Base-by-base conservation (phyloP, 2,113 vertebrate genomes). In the Charina bottae region DNA sequence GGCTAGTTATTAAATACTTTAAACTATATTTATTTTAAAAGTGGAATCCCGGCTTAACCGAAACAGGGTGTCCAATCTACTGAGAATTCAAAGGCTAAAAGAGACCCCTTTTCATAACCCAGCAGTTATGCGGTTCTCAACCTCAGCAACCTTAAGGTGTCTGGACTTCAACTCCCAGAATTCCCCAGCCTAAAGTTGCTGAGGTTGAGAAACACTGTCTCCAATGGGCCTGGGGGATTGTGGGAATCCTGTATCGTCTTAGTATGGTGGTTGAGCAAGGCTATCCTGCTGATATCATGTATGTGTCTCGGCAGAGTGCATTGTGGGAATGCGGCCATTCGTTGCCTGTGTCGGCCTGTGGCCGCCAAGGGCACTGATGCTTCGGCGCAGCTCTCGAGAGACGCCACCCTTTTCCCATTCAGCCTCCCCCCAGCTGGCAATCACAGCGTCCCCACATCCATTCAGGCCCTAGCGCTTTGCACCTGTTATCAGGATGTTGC, bases 401-500 rank as follows among this genome's bases (percentile, higher is more conserved):
- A 21, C 2, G n/a, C 2, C 10, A 21, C 42, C 53, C 54, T 13
- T 58, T 2, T 12, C 19, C n/a, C 21, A 37, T 28, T 23, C 33
- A 7, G 72, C 2, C 60, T 8, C 6, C 23, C 6, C 87, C 53
- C n/a, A 42, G 56, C 33, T 88, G 46, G 72, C 42, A 55, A n/a
- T 28, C 33, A 23, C 83, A 49, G 58, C 49, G 28, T 19, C 88
- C 37, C 89, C 72, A 33, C 68, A 55, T 64, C 64, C 89, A 84
- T 91, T 90, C 58, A 88, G 85, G 92, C 92, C 89, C 33, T 64
- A n/a, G 89, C 26, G 56, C 72, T 89, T 93, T 93, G 49, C 89
- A 93, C 92, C 92, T 93, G 92, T 93, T 91, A 85, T 90, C 49
- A 26, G 55, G 92, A 84, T 56, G 89, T 93, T 93, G 64, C 92